Base-by-base conservation (phyloP, 92 coral and sea anemone genomes). In the Umimayanthus chanpuru region DNA sequence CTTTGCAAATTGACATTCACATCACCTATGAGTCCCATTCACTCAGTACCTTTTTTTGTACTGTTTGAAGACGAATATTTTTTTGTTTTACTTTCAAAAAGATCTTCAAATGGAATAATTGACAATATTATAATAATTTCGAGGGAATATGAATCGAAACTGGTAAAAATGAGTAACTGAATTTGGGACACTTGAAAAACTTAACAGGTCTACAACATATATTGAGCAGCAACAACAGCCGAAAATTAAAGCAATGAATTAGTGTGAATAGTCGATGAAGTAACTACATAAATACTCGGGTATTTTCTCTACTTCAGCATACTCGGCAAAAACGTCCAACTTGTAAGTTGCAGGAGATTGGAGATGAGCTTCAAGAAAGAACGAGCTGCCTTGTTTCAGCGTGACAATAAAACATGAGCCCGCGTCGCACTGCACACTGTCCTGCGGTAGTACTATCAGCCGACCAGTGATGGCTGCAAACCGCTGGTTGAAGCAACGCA, bases 271-370 rank as follows among this genome's bases (percentile, higher is more conserved):
- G 68, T 78, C 92, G 38, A 95, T 88, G 73, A 86, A 79, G 77
- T 95, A 95, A 40, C 85, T 87, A 74, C 98, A 95, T 4, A 95
- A 85, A 29, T 85, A 95, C 3, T 80, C 83, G 5, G 84, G 85
- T 21, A 85, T 16, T 20, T 55, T 44, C 8, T 87, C 90, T 36
- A 88, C 91, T 32, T 86, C 93, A 8, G 20, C 75, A 36, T 90
- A 76, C 82, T 91, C 89, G 2, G 94, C 94, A 78, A 91, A 95
- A 66, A 93, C 47, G 23, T 92, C 92, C 71, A 95, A 67, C 21
- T 55, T 82, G 88, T 95, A 95, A 5, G 88, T 83, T 26, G 94
- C 96, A 4, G 92, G 82, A 4, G 74, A 58, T 9, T 94, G 91
- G 14, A 92, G 85, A 64, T 92, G 96, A 40, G 91, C 91, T 15